Conservation (phyloP, 2,797 vertebrate genomes). For the Merluccius polli region DNA sequence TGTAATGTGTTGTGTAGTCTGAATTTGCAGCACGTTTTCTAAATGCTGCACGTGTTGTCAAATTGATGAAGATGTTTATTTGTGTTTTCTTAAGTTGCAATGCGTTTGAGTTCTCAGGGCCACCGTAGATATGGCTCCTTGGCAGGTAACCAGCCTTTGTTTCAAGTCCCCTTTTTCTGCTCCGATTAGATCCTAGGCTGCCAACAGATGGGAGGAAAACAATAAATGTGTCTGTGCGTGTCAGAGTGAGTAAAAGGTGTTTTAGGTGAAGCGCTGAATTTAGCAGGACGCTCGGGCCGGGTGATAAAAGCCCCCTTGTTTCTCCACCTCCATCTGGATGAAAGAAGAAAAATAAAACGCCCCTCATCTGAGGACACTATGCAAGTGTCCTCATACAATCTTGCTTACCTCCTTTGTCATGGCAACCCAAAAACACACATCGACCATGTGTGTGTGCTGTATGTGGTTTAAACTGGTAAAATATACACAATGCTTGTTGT, state of each 20-base stretch:
- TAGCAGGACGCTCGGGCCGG: neutral
- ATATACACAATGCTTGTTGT: neutral
- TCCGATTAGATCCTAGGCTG: conserved; percentile 30
- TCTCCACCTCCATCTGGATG: neutral
- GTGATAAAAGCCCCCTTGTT: neutral
- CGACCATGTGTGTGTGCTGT: neutral
- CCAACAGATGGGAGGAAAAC: conserved; percentile 34
- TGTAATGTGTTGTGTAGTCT: too few relatives aligned
- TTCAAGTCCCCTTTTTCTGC: conserved; percentile 29
- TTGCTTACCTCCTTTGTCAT: conserved; percentile 15
- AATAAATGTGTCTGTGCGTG: neutral
- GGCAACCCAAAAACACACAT: neutral
- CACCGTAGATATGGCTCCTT: conserved; percentile 41
- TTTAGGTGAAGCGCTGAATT: neutral
- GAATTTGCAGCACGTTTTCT: too few relatives aligned
- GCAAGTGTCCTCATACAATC: conserved; percentile 15
- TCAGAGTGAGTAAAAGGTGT: neutral
- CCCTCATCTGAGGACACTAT: conserved; percentile 22
- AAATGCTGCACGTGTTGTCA: too few relatives aligned
- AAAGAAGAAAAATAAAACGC: conserved; percentile 7
- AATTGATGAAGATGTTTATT: too few relatives aligned
- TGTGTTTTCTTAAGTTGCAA: too few relatives aligned
- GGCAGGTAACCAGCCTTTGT: conserved; percentile 55
- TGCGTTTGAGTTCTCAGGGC: conserved; percentile 31
- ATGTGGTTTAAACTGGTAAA: neutral